Evolutionary conservation across 1,140 invertebrate genomes (phyloP).

Genomic region (Hyposmocoma kahamanoa): DNA sequence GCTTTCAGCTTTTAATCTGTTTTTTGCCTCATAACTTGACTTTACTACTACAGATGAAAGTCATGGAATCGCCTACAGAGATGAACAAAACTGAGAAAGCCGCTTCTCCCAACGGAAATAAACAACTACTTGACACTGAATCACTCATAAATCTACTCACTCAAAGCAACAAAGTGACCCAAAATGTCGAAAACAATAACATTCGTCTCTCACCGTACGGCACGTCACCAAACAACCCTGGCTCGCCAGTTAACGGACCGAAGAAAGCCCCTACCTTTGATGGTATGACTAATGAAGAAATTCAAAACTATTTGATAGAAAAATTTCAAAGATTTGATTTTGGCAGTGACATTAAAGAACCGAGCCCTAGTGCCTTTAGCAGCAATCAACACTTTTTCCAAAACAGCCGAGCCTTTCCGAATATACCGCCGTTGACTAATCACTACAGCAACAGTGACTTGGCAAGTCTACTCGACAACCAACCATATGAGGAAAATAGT

Average conservation of each 20-base stretch:
- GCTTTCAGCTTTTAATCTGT: no score
- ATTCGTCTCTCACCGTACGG: slow-evolving; percentile 26
- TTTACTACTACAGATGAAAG: slow-evolving; percentile 23
- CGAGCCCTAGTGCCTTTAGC: slow-evolving; percentile 17
- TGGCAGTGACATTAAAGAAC: slow-evolving; percentile 17
- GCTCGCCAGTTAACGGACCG: slow-evolving; percentile 20
- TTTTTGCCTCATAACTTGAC: no score
- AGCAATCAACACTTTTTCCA: slow-evolving; percentile 48
- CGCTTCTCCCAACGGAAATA: slow-evolving; percentile 34
- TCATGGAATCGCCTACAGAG: slow-evolving; percentile 11
- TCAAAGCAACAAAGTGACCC: slow-evolving; percentile 26
- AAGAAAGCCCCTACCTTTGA: slow-evolving; percentile 38
- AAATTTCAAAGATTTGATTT: slow-evolving; percentile 49
- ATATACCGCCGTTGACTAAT: slow-evolving; percentile 47
- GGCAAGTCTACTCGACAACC: slow-evolving; percentile 36
- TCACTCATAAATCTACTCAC: slow-evolving; percentile 45
- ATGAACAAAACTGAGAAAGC: slow-evolving; percentile 17
- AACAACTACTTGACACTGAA: slow-evolving; percentile 30
- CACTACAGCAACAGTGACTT: slow-evolving; percentile 49
- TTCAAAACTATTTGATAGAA: slow-evolving; percentile 54
- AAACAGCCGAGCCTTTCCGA: slow-evolving; percentile 52
- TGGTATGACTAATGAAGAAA: slow-evolving; percentile 51
- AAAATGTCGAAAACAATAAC: slow-evolving; percentile 52
- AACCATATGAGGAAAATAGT: slow-evolving; percentile 26
- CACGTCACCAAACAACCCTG: slow-evolving; percentile 13